Percentiles rank a stretch among this genome's conserved stretches.
Conservation (phyloP, 2,888 invertebrate genomes). For the Drepanosiphum platanoidis region DNA sequence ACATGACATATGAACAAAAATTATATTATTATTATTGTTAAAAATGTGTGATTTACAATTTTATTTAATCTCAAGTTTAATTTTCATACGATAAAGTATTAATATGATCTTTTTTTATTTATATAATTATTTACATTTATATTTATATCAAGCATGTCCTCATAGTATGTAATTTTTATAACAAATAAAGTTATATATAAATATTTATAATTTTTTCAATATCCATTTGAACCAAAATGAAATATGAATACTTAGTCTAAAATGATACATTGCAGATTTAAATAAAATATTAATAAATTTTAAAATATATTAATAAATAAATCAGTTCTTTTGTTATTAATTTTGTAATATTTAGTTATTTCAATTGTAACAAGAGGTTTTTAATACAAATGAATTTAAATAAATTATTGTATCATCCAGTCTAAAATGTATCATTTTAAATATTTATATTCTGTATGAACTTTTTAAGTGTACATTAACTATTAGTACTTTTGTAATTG, state of each 20-base stretch:
- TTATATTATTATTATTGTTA: background rate
- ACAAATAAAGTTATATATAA: constrained; percentile 10
- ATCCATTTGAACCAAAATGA: constrained; percentile 18
- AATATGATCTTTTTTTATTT: background rate
- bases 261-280: too few species aligned
- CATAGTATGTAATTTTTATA: constrained; percentile 28
- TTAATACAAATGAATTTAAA: too few species aligned
- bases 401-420: too few species aligned
- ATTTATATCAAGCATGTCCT: constrained; percentile 6
- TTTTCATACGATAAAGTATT: constrained; percentile 6
- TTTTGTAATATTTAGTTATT: too few species aligned
- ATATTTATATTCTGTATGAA: too few species aligned
- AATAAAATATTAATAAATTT: too few species aligned
- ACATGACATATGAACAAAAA: constrained; percentile 5
- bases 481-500: too few species aligned
- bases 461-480: too few species aligned
- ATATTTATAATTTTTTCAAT: background rate
- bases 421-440: too few species aligned
- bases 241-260: background rate
- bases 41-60: constrained; percentile 1
- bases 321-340: background rate
- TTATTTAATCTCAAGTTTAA: background rate
- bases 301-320: background rate
- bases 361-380: too few species aligned
- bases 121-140: background rate